Percentiles rank a stretch among this genome's conserved stretches.
Conservation (phyloP, 2,888 invertebrate genomes). For the Stenotaenia linearis region DNA sequence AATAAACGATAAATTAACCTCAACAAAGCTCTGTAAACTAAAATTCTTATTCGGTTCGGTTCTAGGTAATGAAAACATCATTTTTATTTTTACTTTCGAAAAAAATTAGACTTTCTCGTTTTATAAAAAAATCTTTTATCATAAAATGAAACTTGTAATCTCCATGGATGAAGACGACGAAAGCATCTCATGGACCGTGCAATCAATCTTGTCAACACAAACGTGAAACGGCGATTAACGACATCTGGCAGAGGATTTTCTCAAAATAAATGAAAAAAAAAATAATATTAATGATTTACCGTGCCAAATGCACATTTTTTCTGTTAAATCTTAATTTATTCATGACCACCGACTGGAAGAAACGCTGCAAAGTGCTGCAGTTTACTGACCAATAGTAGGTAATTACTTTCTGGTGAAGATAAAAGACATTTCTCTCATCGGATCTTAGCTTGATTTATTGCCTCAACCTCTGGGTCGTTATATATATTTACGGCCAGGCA, state of each 20-base stretch:
- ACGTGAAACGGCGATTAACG: slow-evolving; percentile 23
- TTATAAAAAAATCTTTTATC: background rate
- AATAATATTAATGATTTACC: slow-evolving; percentile 11
- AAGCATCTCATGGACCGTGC: background rate
- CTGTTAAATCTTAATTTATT: background rate
- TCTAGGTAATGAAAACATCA: background rate
- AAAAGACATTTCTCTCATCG: slow-evolving; percentile 12
- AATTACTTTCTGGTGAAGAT: slow-evolving; percentile 2
- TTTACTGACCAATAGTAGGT: slow-evolving; percentile 16
- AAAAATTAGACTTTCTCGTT: background rate
- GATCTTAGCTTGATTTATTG: background rate
- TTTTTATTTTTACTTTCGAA: background rate
- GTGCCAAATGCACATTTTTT: background rate
- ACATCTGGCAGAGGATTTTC: slow-evolving; percentile 23
- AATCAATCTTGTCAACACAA: slow-evolving; percentile 13
- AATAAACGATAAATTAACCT: slow-evolving; percentile 1
- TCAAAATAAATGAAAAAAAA: background rate
- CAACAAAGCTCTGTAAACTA: background rate
- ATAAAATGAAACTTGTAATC: background rate
- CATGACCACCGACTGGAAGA: background rate
- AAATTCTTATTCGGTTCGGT: background rate
- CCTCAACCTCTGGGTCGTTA: slow-evolving; percentile 15
- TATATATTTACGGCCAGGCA: background rate
- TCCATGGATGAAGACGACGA: slow-evolving; percentile 14
- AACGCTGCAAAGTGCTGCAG: background rate